Conservation (phyloP, 2,113 vertebrate genomes). For the Macrotus californicus region DNA sequence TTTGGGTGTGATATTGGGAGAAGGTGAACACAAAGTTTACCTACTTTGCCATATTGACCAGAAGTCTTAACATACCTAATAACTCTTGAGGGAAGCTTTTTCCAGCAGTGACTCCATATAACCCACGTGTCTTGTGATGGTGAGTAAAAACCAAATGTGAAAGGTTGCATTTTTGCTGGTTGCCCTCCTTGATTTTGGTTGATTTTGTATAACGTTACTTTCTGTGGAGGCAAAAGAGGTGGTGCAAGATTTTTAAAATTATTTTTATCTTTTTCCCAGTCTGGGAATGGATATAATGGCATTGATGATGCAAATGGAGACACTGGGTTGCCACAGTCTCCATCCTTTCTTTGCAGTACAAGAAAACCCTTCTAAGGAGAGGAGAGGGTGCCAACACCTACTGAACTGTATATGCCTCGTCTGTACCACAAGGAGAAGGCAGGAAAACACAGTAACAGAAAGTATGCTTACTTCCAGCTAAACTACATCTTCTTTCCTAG, state of each 20-base stretch:
- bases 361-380: neutral
- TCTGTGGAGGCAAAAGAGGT: neutral
- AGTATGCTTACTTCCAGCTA: neutral
- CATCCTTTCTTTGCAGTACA: neutral
- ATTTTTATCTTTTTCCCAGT: neutral
- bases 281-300: neutral
- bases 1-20: neutral
- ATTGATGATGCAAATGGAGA: neutral
- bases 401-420: neutral
- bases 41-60: neutral
- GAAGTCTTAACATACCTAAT: neutral
- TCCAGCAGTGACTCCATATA: fast-evolving
- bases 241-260: neutral
- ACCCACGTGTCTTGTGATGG: neutral
- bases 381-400: neutral
- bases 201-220: neutral
- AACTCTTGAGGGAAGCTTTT: neutral
- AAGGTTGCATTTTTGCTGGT: neutral
- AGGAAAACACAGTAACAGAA: neutral
- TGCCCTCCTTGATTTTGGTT: neutral
- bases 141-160: neutral
- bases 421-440: neutral
- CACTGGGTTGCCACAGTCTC: neutral
- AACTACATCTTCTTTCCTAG: neutral
- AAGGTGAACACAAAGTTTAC: neutral